phyloP scores from a whole-genome alignment of 1,140 invertebrate genomes.

The Micrasema longulum region DNA sequence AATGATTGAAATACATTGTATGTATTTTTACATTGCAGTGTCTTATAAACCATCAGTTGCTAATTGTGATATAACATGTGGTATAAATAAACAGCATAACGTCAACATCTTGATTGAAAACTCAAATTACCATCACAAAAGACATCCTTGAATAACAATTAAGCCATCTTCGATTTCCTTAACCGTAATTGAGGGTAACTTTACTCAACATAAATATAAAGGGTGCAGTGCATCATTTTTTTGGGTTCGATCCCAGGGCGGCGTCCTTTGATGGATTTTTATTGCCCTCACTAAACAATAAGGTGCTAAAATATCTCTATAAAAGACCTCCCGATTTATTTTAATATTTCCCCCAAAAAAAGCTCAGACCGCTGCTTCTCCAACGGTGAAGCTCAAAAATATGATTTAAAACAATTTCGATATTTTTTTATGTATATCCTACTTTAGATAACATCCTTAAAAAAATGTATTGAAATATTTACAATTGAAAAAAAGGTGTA shows the following conservation, averaged over 20 bases:
- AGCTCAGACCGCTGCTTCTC: background rate
- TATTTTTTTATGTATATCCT: too few species aligned
- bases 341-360: conserved; percentile 37
- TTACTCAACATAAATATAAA: conserved; percentile 19
- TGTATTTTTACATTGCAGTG: too few species aligned
- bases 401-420: too few species aligned
- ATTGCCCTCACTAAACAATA: conserved; percentile 40
- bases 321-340: conserved; percentile 45
- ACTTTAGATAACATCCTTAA: too few species aligned
- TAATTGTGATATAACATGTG: too few species aligned
- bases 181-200: conserved; percentile 26
- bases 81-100: too few species aligned
- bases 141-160: conserved; percentile 8
- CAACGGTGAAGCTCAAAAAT: conserved; percentile 18
- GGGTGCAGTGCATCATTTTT: conserved; percentile 8
- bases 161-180: conserved; percentile 9
- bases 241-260: conserved; percentile 26
- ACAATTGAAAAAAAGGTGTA: too few species aligned
- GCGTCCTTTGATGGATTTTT: conserved; percentile 38
- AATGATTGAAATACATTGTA: too few species aligned
- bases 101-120: too few species aligned
- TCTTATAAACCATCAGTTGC: too few species aligned
- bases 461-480: too few species aligned
- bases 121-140: background rate
- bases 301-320: conserved; percentile 49